Evolutionary conservation across 2,113 vertebrate species (phyloP).

Genomic region (Alectura lathami): DNA sequence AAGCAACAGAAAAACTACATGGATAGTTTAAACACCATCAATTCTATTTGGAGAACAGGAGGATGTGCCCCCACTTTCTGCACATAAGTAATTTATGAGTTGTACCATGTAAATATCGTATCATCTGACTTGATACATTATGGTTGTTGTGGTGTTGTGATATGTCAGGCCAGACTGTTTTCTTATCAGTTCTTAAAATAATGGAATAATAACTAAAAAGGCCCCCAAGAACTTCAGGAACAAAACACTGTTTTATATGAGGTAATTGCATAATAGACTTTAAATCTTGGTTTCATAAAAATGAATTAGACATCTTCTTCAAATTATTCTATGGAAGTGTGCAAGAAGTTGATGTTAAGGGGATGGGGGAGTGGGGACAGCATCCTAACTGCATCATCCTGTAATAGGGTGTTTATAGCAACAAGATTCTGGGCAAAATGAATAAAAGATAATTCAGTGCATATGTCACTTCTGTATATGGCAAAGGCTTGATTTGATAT

Average conservation of each 20-base stretch:
- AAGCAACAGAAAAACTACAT: not conserved
- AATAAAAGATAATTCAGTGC: constrained; percentile 61
- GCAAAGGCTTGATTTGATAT: constrained; percentile 59
- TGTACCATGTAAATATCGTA: not conserved
- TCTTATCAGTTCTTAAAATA: not conserved
- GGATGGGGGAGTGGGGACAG: not conserved
- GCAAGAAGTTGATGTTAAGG: not conserved
- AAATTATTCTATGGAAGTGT: not conserved
- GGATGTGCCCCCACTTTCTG: not conserved
- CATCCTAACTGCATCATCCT: not conserved
- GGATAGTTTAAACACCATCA: not conserved
- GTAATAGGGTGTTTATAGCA: constrained; percentile 30
- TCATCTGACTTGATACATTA: not conserved
- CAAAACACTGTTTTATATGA: not conserved
- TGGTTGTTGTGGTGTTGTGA: not conserved
- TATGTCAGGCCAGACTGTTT: not conserved
- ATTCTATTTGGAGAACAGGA: not conserved
- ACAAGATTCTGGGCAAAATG: constrained; percentile 33
- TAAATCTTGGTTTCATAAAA: not conserved
- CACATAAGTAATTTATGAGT: not conserved
- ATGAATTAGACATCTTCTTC: not conserved
- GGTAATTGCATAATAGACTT: not conserved
- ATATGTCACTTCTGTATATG: constrained; percentile 58
- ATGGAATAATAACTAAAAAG: not conserved
- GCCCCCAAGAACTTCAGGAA: not conserved